A percentile compares a stretch with the other conserved stretches of the same genome.
Evolutionary conservation across 2,797 vertebrate species (phyloP).

Genomic region (Chaenodraco wilsoni): DNA sequence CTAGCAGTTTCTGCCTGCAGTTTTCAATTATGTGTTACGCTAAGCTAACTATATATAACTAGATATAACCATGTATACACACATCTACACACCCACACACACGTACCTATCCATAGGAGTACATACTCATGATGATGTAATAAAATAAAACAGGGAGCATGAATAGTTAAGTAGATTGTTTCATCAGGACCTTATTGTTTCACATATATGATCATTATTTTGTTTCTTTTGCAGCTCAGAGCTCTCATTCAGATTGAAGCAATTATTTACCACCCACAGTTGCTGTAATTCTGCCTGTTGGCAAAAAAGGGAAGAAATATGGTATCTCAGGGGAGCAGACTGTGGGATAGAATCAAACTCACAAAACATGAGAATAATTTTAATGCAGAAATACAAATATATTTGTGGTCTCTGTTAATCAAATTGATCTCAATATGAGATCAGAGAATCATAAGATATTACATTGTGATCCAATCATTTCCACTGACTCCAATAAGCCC

Average conservation of each 20-base stretch:
- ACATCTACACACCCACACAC: too few species aligned
- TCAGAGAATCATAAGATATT: not conserved
- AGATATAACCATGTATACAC: too few species aligned
- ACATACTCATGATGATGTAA: not conserved
- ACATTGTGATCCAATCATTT: not conserved
- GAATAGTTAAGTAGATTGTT: not conserved
- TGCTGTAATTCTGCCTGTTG: conserved; percentile 16
- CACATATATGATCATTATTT: conserved; percentile 31
- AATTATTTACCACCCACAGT: not conserved
- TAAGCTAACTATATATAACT: too few species aligned
- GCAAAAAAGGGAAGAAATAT: conserved; percentile 8
- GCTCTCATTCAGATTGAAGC: conserved; percentile 20
- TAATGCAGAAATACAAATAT: not conserved
- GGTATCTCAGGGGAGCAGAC: not conserved
- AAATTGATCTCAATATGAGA: not conserved
- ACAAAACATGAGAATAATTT: not conserved
- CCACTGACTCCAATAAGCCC: too few species aligned
- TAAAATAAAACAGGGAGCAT: conserved; percentile 6
- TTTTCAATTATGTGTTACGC: too few species aligned
- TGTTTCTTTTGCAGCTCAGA: conserved; percentile 12
- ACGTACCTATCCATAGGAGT: too few species aligned
- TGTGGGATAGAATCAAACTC: conserved; percentile 9
- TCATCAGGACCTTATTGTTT: conserved; percentile 11
- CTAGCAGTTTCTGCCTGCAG: too few species aligned
- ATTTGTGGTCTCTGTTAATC: conserved; percentile 6